These are phyloP conservation scores for Cheumatopsyche charites DNA, from an alignment of 1,140 invertebrate genomes.

Conservation along the genomic window DNA sequence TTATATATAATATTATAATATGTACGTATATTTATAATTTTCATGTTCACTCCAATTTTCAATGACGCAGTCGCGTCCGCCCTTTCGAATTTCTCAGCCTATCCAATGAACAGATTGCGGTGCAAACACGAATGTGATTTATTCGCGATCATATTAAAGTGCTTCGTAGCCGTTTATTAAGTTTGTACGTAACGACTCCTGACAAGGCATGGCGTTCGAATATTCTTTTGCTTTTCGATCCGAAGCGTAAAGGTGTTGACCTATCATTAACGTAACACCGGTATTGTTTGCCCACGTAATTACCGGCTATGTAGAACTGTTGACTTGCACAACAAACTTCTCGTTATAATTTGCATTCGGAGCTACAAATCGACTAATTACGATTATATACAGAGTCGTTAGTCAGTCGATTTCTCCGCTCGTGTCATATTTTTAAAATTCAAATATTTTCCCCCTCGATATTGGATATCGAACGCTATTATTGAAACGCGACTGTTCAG, in stretches of 20 bases:
- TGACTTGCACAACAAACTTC: conserved; percentile 21
- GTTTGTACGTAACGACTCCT: not conserved
- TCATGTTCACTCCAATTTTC: no score
- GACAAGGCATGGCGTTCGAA: not conserved
- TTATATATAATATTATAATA: no score
- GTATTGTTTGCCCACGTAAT: conserved; percentile 28
- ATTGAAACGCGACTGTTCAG: not conserved
- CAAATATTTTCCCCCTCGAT: not conserved
- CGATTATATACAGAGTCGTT: not conserved
- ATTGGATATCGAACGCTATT: not conserved
- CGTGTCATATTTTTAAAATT: not conserved
- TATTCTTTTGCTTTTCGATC: conserved; percentile 12
- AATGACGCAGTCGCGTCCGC: not conserved
- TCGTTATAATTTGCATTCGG: conserved; percentile 19
- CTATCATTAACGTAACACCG: conserved; percentile 29
- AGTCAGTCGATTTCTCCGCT: no score
- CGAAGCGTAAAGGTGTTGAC: conserved; percentile 27
- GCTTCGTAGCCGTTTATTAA: not conserved
- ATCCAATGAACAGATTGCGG: not conserved
- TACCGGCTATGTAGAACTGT: conserved; percentile 18
- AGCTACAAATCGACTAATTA: not conserved
- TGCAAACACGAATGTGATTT: not conserved
- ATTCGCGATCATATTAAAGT: conserved; percentile 9
- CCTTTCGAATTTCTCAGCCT: conserved; percentile 12
- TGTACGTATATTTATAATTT: no score